A percentile compares a stretch with the other conserved stretches of the same genome.
These are phyloP conservation scores for Cryptocephalus moraei DNA, from an alignment of 2,888 invertebrate genomes.

Conservation along the genomic window DNA sequence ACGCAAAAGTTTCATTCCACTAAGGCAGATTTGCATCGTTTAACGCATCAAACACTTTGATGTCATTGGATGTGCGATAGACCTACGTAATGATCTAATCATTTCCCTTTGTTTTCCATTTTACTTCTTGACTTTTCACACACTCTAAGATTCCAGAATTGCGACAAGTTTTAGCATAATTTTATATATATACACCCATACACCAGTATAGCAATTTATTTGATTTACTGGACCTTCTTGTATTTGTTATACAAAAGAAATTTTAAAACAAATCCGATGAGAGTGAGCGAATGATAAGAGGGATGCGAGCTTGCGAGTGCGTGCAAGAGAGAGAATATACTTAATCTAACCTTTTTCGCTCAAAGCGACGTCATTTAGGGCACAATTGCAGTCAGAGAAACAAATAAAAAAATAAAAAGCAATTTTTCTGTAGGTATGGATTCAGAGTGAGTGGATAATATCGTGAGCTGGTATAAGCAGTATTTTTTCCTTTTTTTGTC, in stretches of 20 bases:
- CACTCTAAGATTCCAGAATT: slow-evolving; percentile 21
- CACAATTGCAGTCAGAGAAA: slow-evolving; percentile 1
- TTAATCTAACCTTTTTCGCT: slow-evolving; percentile 11
- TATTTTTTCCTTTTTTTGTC: slow-evolving; percentile 31
- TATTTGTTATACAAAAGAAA: slow-evolving; percentile 12
- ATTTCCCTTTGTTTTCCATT: slow-evolving; percentile 9
- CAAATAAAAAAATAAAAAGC: slow-evolving; percentile 29
- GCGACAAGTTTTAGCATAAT: slow-evolving; percentile 23
- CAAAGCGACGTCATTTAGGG: slow-evolving; percentile 9
- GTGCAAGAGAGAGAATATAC: slow-evolving; percentile 6
- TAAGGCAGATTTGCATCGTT: too few species aligned
- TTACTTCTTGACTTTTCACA: slow-evolving; percentile 22
- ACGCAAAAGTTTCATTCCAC: too few species aligned
- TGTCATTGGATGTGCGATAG: slow-evolving; percentile 18
- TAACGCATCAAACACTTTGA: slow-evolving; percentile 3
- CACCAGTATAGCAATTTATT: slow-evolving; percentile 11
- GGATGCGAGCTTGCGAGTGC: slow-evolving; percentile 1
- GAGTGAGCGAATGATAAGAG: too few species aligned
- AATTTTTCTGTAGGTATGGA: slow-evolving; percentile 30
- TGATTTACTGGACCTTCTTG: slow-evolving; percentile 12
- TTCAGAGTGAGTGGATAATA: slow-evolving; percentile 19
- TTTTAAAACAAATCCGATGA: not conserved
- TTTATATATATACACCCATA: slow-evolving; percentile 7
- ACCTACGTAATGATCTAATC: not conserved
- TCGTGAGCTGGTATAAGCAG: slow-evolving; percentile 35